Evolutionary conservation across 2,797 vertebrate species (phyloP).

Genomic region (Phyllotis vaccarum): DNA sequence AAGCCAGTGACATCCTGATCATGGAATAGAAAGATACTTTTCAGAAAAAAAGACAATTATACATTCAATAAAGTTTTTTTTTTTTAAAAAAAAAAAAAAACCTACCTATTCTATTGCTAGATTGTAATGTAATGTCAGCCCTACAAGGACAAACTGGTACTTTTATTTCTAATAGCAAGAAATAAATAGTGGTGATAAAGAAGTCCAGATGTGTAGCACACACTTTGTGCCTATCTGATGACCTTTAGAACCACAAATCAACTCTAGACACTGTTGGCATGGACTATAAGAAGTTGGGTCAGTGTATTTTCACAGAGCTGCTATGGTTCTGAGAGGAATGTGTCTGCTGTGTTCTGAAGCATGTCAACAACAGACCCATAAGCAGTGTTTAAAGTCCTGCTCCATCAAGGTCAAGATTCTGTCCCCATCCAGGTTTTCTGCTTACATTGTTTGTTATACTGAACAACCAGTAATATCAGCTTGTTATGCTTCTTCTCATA

Average conservation of each 20-base stretch:
- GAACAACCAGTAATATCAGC: background rate
- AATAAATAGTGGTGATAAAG: background rate
- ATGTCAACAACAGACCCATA: background rate
- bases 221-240: background rate
- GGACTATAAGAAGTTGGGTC: background rate
- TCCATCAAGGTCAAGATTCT: background rate
- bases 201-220: background rate
- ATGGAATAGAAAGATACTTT: background rate
- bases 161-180: slow-evolving; percentile 21
- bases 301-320: background rate
- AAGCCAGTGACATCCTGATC: background rate
- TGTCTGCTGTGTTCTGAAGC: background rate
- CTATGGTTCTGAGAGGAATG: background rate
- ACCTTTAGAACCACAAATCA: background rate
- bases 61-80: background rate
- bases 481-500: background rate
- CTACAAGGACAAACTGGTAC: background rate
- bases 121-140: background rate
- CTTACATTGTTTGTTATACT: background rate
- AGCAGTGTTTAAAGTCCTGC: background rate
- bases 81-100: too few species aligned
- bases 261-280: background rate
- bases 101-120: background rate
- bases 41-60: slow-evolving; percentile 17
- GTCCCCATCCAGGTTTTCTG: background rate